Percentiles rank a stretch among this genome's conserved stretches.
Evolutionary conservation across 2,113 vertebrate genomes (phyloP).

Genomic region (Alosa alosa): DNA sequence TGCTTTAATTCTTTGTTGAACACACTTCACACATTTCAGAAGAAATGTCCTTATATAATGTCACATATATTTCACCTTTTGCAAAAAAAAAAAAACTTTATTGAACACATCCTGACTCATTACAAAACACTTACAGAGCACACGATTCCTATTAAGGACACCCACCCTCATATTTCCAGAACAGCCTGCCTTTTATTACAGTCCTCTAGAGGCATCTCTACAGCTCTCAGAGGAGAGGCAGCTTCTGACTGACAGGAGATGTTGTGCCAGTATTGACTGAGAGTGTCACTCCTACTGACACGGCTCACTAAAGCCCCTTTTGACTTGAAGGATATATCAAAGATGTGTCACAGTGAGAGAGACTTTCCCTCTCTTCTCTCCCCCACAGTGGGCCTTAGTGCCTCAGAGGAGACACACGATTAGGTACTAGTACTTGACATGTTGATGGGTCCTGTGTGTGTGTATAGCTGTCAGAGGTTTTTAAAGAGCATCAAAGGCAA

Average conservation of each 20-base stretch:
- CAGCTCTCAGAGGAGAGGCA: background rate
- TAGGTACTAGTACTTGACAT: background rate
- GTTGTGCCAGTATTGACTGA: conserved; percentile 6
- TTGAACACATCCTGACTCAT: too few relatives aligned
- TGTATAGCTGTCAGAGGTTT: background rate
- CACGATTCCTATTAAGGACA: background rate
- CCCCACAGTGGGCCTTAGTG: background rate
- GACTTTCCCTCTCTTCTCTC: background rate
- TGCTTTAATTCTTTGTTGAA: background rate
- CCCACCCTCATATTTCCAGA: too few relatives aligned
- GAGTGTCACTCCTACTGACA: background rate
- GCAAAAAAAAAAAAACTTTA: too few relatives aligned
- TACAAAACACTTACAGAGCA: background rate
- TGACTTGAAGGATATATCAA: conserved; percentile 16
- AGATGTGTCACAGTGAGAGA: background rate
- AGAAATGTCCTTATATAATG: background rate
- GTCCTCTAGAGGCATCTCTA: background rate
- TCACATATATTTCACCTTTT: too few relatives aligned
- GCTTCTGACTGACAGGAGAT: background rate
- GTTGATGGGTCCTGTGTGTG: background rate
- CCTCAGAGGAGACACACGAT: background rate
- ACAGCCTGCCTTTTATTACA: background rate
- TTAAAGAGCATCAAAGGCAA: background rate
- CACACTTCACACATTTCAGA: background rate
- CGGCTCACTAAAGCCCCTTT: background rate